Evolutionary conservation across 2,797 vertebrate genomes (phyloP), one percentile per base, ranked within the genome.

Genomic region (Lophotriccus pileatus): DNA sequence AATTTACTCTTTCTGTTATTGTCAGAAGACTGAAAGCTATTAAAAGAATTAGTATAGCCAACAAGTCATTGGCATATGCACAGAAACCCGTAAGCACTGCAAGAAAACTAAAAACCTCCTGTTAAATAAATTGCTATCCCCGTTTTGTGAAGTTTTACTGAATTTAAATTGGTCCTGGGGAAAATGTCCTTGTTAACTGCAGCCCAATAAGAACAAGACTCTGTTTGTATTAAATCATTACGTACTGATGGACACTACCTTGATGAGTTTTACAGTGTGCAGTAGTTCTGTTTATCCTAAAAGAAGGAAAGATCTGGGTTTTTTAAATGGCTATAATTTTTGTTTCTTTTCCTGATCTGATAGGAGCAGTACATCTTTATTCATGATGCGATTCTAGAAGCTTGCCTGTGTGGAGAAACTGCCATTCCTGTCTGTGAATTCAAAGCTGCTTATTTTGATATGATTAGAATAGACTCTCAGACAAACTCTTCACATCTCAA

Each of bases 351-450:
- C 72, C 81, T 96, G 78, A 90, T 95, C 97, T 94, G 83, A 68
- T 96, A 99, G 99, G 99, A 99, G 96, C 99, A 99, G 97, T 99
- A 99, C 95, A 99, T 99, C 97, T 99, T 99, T 98, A 99, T 99
- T 98, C 99, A 99, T 32, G 99, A 99, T 79, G 99, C 99, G 97
- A 99, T 99, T 94, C 97, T 99, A 92, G 99, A 99, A 98, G 99
- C 99, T 34, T 99, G 99, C 97, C 98, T 99, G 52, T 99, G 99
- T 96, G 99, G 99, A 93, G 99, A 99, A 98, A 99, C 99, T 64
- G 99, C 99, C 93, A 99, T 99, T 93, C 99, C 99, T 14, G 98
- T 99, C 77, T 99, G 99, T 7, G 99, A 99, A 98, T 99, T 99
- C 97, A 99, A 99, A 98, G 99, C 99, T 59, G 99, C 99, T 46